phyloP scores from a whole-genome alignment of 1,140 invertebrate species.

The Zeugodacus cucurbitae region DNA sequence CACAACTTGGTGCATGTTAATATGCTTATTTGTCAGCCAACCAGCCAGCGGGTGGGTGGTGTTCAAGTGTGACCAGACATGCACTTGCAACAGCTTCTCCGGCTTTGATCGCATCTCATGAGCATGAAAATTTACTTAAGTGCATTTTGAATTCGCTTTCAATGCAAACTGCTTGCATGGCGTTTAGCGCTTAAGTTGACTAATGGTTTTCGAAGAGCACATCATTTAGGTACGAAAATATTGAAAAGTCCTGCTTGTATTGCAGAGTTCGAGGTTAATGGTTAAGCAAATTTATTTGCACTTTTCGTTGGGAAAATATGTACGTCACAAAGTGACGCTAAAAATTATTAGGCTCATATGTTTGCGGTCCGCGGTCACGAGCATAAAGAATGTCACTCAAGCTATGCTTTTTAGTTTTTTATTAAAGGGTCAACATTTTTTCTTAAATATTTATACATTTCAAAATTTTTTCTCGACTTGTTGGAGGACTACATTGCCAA shows the following conservation, averaged over 20 bases:
- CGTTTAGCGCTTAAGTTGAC: not conserved
- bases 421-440: too few relatives aligned
- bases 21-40: not conserved
- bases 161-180: slow-evolving; percentile 17
- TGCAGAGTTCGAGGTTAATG: not conserved
- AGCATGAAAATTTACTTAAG: slow-evolving; percentile 36
- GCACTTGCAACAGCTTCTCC: not conserved
- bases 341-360: not conserved
- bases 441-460: too few relatives aligned
- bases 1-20: not conserved
- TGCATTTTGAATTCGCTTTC: slow-evolving; percentile 32
- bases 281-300: not conserved
- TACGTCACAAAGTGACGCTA: not conserved
- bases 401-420: too few relatives aligned
- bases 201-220: not conserved
- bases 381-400: not conserved
- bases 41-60: not conserved
- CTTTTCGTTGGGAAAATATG: not conserved
- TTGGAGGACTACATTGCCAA: too few relatives aligned
- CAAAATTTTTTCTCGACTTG: too few relatives aligned
- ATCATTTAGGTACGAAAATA: not conserved
- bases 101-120: not conserved
- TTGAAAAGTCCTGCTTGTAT: not conserved
- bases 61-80: not conserved
- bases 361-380: not conserved